Percentiles rank a stretch among this genome's conserved stretches.
phyloP scores from a whole-genome alignment of 1,140 invertebrate genomes.

The Matsumurasca onukii region DNA sequence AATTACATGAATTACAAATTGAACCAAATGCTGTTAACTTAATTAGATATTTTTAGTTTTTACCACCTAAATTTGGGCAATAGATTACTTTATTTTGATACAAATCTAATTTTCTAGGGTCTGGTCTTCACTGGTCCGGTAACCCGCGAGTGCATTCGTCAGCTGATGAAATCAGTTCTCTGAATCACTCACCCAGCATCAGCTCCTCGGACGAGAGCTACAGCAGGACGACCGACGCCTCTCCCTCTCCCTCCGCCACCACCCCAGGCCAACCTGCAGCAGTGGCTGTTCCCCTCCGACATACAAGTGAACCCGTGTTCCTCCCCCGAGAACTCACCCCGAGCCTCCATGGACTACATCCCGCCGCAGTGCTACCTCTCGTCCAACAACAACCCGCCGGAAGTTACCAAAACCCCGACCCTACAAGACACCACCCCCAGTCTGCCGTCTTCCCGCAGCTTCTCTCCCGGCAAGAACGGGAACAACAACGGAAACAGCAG shows the following conservation, averaged over 20 bases:
- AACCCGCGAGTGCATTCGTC: slow-evolving; percentile 66
- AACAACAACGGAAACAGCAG: slow-evolving; percentile 37
- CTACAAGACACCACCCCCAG: slow-evolving; percentile 25
- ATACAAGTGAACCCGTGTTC: slow-evolving; percentile 57
- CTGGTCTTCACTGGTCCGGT: slow-evolving; percentile 37
- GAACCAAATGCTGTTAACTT: too few relatives aligned
- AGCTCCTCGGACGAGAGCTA: slow-evolving; percentile 81
- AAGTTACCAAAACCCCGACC: slow-evolving; percentile 30
- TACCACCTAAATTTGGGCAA: too few relatives aligned
- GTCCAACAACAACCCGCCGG: slow-evolving; percentile 37
- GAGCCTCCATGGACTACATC: slow-evolving; percentile 52
- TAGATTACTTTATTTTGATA: too few relatives aligned
- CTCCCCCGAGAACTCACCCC: slow-evolving; percentile 51
- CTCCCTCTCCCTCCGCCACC: slow-evolving; percentile 55
- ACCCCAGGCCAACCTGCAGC: slow-evolving; percentile 44
- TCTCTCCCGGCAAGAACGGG: slow-evolving; percentile 38
- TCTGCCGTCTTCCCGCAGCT: slow-evolving; percentile 38
- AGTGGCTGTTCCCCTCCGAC: slow-evolving; percentile 61
- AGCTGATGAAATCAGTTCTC: slow-evolving; percentile 74
- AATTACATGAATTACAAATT: too few relatives aligned
- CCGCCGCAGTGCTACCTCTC: slow-evolving; percentile 49
- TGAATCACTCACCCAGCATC: slow-evolving; percentile 74
- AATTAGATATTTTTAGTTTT: too few relatives aligned
- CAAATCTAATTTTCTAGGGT: too few relatives aligned
- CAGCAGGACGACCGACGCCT: slow-evolving; percentile 69